Base-by-base conservation (phyloP, 2,113 vertebrate genomes). In the Nipponia nippon region DNA sequence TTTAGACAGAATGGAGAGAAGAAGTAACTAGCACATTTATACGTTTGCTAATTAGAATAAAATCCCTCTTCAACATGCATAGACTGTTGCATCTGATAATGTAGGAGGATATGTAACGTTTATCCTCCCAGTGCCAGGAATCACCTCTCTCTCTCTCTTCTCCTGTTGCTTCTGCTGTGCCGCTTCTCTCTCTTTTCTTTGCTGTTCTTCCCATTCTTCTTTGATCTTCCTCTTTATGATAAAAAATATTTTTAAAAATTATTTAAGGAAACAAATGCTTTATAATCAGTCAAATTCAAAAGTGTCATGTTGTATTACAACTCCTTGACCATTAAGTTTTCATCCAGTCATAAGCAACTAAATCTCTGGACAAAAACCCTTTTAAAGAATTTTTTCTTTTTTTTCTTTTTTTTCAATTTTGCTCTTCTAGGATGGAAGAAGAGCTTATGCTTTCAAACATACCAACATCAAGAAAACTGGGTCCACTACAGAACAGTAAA, bases 111-210 rank as follows among this genome's bases (percentile, higher is more conserved):
- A 99, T 98, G 83, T 96, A 96, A 92, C n/a, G 97, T 97, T 98
- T 99, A 99, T 98, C 98, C 97, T 99, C 98, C 99, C 85, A 98
- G 87, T 96, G 98, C 96, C 97, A 97, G 97, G 97, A 98, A 98
- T 99, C 99, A 99, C 99, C 99, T 99, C 99, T 99, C 99, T 99
- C 69, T 99, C 98, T 98, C 90, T 99, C 98, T 98, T 99, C 98
- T 99, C 98, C 97, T 99, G 98, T 44, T 97, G 98, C 90, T 98
- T 99, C 97, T 99, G 98, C 82, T 99, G 98, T 85, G 97, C 98
- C 56, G 98, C 98, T 80, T 99, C 98, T 96, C 97, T 97, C 75
- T 99, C 99, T 98, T 97, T 99, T 83, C 85, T 98, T 97, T 99
- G 99, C 78, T 99, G 99, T 53, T 98, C 98, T 95, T 99, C 99